Percentiles rank a stretch among this genome's conserved stretches.
These are phyloP conservation scores for Automeris io DNA, from an alignment of 2,888 invertebrate species.

Conservation along the genomic window DNA sequence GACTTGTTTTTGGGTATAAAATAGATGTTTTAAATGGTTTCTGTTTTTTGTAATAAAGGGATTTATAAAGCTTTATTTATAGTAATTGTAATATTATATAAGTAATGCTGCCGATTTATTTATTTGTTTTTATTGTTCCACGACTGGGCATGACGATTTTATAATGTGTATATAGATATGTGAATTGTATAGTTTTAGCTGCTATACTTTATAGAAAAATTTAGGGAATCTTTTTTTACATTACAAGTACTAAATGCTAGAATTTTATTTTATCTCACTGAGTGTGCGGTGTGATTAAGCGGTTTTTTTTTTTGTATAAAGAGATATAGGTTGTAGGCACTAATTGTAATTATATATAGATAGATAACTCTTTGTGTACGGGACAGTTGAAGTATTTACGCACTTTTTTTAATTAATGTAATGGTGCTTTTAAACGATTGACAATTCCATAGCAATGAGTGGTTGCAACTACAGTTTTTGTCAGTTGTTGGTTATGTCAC, in stretches of 20 bases:
- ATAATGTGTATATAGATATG: background rate
- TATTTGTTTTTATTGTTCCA: background rate
- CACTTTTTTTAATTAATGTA: too few relatives aligned
- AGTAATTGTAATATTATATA: too few relatives aligned
- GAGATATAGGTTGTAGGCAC: conserved; percentile 14
- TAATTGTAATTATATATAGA: conserved; percentile 16
- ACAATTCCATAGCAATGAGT: too few relatives aligned
- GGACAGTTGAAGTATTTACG: background rate
- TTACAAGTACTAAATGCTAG: conserved; percentile 10
- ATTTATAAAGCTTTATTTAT: too few relatives aligned
- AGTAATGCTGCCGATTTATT: background rate
- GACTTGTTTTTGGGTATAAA: too few relatives aligned
- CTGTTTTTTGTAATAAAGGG: too few relatives aligned
- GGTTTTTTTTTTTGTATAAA: conserved; percentile 12
- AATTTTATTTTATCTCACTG: conserved; percentile 6
- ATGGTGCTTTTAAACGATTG: too few relatives aligned
- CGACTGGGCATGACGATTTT: background rate
- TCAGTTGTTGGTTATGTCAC: too few relatives aligned
- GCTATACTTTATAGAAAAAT: background rate
- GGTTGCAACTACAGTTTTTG: too few relatives aligned
- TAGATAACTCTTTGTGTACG: conserved; percentile 12
- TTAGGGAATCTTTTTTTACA: conserved; percentile 2
- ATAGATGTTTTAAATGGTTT: too few relatives aligned
- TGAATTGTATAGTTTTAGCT: background rate
- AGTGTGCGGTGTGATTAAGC: conserved; percentile 7